Percentiles rank a stretch among this genome's conserved stretches.
Evolutionary conservation across 2,797 vertebrate genomes (phyloP).

Genomic region (Myotis daubentonii): DNA sequence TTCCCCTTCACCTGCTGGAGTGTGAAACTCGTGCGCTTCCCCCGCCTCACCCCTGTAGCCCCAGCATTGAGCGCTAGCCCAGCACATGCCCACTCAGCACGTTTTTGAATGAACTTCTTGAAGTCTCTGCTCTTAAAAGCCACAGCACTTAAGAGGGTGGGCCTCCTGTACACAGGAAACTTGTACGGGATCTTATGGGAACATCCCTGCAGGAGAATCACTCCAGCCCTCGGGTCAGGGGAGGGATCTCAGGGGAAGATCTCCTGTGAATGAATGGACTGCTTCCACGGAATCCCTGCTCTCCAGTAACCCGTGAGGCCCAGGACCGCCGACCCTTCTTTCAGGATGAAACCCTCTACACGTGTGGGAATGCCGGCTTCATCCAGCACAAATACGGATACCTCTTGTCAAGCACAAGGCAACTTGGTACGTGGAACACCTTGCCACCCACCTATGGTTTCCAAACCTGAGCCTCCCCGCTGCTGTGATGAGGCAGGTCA

Average conservation of each 20-base stretch:
- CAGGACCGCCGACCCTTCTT: background rate
- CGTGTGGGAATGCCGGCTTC: background rate
- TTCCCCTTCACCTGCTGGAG: background rate
- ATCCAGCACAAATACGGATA: fast-evolving
- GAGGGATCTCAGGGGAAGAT: background rate
- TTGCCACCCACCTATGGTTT: background rate
- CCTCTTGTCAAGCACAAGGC: background rate
- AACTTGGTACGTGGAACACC: background rate
- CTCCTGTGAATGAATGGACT: background rate
- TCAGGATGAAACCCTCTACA: background rate
- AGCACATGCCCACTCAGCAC: fast-evolving
- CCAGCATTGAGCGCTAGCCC: background rate
- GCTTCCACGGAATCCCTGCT: background rate
- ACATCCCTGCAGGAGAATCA: background rate
- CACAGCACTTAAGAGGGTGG: background rate
- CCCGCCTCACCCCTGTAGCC: background rate
- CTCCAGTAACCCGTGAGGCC: background rate
- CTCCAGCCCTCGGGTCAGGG: background rate
- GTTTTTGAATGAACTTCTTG: background rate
- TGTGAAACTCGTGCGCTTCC: background rate
- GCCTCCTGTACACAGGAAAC: too few species aligned
- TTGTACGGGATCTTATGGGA: background rate
- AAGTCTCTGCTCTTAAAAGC: background rate
- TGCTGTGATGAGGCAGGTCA: background rate
- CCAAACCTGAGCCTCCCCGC: background rate